Base-by-base conservation (phyloP, 2,888 invertebrate species). In the Nymphalis urticae region DNA sequence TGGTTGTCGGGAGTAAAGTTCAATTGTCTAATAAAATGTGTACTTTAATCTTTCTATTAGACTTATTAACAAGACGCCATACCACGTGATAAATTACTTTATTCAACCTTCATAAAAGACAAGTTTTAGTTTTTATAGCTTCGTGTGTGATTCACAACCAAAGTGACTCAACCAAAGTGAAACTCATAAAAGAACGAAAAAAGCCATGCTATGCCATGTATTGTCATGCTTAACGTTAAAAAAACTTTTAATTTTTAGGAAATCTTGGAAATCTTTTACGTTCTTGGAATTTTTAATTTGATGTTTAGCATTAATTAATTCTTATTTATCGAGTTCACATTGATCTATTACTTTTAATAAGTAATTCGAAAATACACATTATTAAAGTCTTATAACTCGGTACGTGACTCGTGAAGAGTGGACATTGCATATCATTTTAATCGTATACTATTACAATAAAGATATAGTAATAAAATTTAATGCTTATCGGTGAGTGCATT, bases 121-220 rank as follows among this genome's bases (percentile, higher is more conserved):
- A 58, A 48, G 48, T 61, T 48, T 21, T 27, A 27, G 17, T 48
- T n/a, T 42, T 17, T 8, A 13, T 16, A 36, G 36, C 36, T 67
- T 62, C 62, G 66, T 47, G 56, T 50, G 24, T 67, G 67, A 67
- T 19, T 67, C 67, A 67, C 24, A 16, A n/a, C n/a, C n/a, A n/a
- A n/a, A n/a, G 58, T 67, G 67, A 67, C 56, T 67, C 62, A 67
- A 36, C 48, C 48, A 42, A 21, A 42, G 42, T 48, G 56, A 58
- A 56, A 13, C 48, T 58, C 42, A 19, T 50, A 67, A 62, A 58
- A 66, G 62, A 56, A 42, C 36, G 19, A 54, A 61, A 66, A 66
- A 27, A 8, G 24, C 13, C 54, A 36, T 42, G 59, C 3, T 21
- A 21, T 21, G 21, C 21, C 21, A 21, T 21, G 59, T 36, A 60